Conservation (phyloP, 1,140 invertebrate species). For the Lasaia peninsularis region DNA sequence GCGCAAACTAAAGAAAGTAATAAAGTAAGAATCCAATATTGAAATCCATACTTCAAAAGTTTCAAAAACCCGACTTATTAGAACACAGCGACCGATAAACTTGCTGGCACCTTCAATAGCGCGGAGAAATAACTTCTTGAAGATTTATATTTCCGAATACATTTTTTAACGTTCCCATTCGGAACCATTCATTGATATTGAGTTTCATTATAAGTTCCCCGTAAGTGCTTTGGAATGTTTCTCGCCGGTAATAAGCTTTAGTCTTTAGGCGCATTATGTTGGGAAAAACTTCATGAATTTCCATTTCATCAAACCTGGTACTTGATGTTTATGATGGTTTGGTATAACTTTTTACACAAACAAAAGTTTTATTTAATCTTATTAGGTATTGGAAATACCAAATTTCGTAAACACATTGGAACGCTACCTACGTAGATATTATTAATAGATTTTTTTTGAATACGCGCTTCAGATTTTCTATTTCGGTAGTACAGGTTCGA, state of each 20-base stretch:
- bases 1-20: conserved; percentile 24
- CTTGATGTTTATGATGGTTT: neutral
- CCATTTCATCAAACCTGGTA: neutral
- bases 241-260: conserved; percentile 54
- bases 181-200: conserved; percentile 62
- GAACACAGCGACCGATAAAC: conserved; percentile 55
- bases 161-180: conserved; percentile 45
- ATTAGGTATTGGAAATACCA: too few species aligned
- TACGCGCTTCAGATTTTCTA: too few species aligned
- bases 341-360: too few species aligned
- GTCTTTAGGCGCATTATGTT: conserved; percentile 14
- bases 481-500: too few species aligned
- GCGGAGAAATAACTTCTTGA: conserved; percentile 50
- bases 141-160: conserved; percentile 69
- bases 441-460: too few species aligned
- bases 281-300: conserved; percentile 6
- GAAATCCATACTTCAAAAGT: conserved; percentile 67
- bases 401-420: too few species aligned
- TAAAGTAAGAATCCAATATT: conserved; percentile 65
- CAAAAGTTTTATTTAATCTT: too few species aligned
- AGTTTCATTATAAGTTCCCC: conserved; percentile 61
- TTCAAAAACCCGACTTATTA: conserved; percentile 54
- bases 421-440: too few species aligned
- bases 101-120: conserved; percentile 48
- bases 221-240: conserved; percentile 54